Base-by-base conservation (phyloP, 2,113 vertebrate species). In the Empidonax alnorum region DNA sequence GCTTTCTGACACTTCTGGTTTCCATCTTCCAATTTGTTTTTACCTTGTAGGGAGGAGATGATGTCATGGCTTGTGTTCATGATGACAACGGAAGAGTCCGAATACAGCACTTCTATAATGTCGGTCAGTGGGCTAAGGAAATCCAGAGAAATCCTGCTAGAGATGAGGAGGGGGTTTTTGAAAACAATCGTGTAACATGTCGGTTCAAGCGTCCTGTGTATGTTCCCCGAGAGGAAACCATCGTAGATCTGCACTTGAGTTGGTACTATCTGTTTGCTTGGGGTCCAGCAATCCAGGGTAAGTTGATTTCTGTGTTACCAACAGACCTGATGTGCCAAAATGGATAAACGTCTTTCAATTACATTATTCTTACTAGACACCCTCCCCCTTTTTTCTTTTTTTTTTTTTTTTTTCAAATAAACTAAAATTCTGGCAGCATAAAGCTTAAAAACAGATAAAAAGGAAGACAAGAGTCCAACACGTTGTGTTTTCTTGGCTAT, bases 231-330 rank as follows among this genome's bases (percentile, higher is more conserved):
- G 99, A 99, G 66, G 99, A 99, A 90, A 99, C 99, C 0, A 99
- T 99, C 1, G 99, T 99, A 52, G 99, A 99, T 95, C 97, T 99
- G 85, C 99, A 99, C 96, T 98, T 99, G 90, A 99, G 99, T 56
- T 99, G 99, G 99, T 99, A 99, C 93, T 99, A 99, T 86, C 98
- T 99, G 95, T 99, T 99, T 97, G 99, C 99, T n/a, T 99, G 99
- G 99, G 99, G 99, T 50, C 99, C 99, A 86, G 99, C 99, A 85
- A 99, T 99, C 97, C 99, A 99, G 98, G 99, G 99, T 99, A 94
- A 97, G 98, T 92, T 90, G 52, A 20, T 58, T 23, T 89, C 91
- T 81, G 19, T 76, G 42, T 35, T 53, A 55, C 28, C 15, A 23
- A 39, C 33, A 46, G 50, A 89, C 41, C 15, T 63, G 35, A 18